These are phyloP conservation scores for Leptarthrus brevirostris DNA, from an alignment of 2,888 invertebrate species.

Conservation along the genomic window DNA sequence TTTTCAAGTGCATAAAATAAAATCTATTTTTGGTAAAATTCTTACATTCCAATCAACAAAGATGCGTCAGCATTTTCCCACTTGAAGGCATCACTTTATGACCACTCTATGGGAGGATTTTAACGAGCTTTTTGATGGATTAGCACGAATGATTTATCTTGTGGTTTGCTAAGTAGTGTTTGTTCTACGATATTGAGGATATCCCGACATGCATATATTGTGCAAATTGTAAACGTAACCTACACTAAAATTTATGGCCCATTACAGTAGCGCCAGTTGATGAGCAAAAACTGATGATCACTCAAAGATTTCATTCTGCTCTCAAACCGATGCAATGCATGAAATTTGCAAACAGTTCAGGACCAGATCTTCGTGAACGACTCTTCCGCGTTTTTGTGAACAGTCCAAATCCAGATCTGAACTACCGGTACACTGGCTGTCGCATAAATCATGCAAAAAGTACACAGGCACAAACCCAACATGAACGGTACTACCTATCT, in stretches of 20 bases:
- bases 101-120: conserved; percentile 36
- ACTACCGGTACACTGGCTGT: conserved; percentile 23
- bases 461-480: conserved; percentile 24
- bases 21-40: too few relatives aligned
- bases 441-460: conserved; percentile 45
- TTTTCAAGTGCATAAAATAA: too few relatives aligned
- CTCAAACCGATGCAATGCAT: conserved; percentile 32
- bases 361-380: conserved; percentile 23
- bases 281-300: conserved; percentile 48
- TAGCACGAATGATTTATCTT: conserved; percentile 42
- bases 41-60: too few relatives aligned
- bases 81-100: too few relatives aligned
- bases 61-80: too few relatives aligned
- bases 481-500: background rate
- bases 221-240: background rate
- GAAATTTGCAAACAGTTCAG: conserved; percentile 43
- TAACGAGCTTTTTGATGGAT: conserved; percentile 47
- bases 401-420: background rate
- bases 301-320: conserved; percentile 40
- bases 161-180: conserved; percentile 35
- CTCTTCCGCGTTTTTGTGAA: conserved; percentile 24
- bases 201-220: conserved; percentile 13
- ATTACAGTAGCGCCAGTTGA: conserved; percentile 47
- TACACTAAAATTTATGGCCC: conserved; percentile 38
- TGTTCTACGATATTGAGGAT: conserved; percentile 44